Evolutionary conservation across 1,140 invertebrate species (phyloP), one percentile per base, ranked within the genome.

Genomic region (Leptinotarsa undecemlineata): DNA sequence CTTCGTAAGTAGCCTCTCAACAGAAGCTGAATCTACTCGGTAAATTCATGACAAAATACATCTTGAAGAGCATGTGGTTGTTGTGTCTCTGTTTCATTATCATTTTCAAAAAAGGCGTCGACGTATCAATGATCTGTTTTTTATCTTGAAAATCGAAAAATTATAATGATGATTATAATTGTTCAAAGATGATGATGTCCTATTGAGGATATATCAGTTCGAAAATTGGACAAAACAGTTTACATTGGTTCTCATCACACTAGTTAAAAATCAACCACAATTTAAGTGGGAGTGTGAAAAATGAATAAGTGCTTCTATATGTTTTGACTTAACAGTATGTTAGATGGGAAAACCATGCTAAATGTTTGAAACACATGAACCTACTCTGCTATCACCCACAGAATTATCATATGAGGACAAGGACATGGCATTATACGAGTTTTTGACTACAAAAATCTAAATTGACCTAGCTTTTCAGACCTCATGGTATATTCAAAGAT

Each of bases 381-480:
- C n/a, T 57, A 57, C 62, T 64, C 62, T 64, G 62, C 62, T 8
- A 20, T 64, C 5, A 20, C 17, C 1, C 23, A 64, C 20, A 64
- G 62, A 3, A 20, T 64, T 64, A 26, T 64, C 19, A 19, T 26
- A 20, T 20, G 62, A 19, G 20, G 62, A 64, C 62, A 64, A 26
- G 62, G 62, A 20, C 17, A 19, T 64, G 15, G 19, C 14, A 23
- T 64, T 64, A 20, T 23, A 20, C 14, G 62, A 20, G 62, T 64
- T 20, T 23, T 64, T 20, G 62, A n/a, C 23, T 64, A 19, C 62
- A 23, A 64, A 64, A 64, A 20, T n/a, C 5, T 14, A 64, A 64
- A n/a, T 64, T 64, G 62, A 63, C 23, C 23, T 63, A 64, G 15
- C 62, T 64, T 64, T 64, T 23, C 62, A 64, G 20, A 23, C 62